Base-by-base conservation (phyloP, 37 sponge, comb jelly and placozoan genomes). In the Chondrosia reniformis region DNA sequence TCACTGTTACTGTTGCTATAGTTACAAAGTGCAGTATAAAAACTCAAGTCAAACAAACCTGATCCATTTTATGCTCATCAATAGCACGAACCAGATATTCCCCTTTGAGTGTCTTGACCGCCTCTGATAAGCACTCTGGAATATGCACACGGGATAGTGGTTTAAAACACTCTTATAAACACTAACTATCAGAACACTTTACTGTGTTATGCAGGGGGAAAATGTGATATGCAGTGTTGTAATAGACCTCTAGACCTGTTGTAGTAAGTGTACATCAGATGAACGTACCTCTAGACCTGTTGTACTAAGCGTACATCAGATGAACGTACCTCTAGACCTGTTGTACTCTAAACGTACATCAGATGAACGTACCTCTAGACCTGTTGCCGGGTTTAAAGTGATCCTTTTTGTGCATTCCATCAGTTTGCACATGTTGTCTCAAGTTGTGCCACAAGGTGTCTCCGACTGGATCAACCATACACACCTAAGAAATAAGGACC, bases 41-140 rank as follows among this genome's bases (percentile, higher is more conserved):
- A 38, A 4, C 42, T 5, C 36, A 4, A 19, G 3, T 28, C n/a
- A 21, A 9, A 40, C 43, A 24, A 3, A 69, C 72, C 72, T 94
- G 91, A 72, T 97, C 89, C 98, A 97, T 97, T 42, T 92, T 87
- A 61, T 85, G 89, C 44, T 78, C 81, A 41, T 84, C 75, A 39
- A 97, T 92, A 36, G 98, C 98, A 38, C 54, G 83, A 13, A 94
- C 80, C 6, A 93, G 81, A 67, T 94, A 94, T 57, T 92, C 86
- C 13, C 84, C 91, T 84, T 97, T 97, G 72, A 97, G 65, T 30
- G 85, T 45, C 74, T 97, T 97, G 67, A 91, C 84, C 58, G 91
- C 95, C 75, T 94, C 95, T 45, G 95, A 94, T 21, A 94, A 66
- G 0, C 83, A 45, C 74, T 95, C 96, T 84, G 79, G 19, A 54